Conservation (phyloP, 2,888 invertebrate genomes). For the Pandemis heparana region DNA sequence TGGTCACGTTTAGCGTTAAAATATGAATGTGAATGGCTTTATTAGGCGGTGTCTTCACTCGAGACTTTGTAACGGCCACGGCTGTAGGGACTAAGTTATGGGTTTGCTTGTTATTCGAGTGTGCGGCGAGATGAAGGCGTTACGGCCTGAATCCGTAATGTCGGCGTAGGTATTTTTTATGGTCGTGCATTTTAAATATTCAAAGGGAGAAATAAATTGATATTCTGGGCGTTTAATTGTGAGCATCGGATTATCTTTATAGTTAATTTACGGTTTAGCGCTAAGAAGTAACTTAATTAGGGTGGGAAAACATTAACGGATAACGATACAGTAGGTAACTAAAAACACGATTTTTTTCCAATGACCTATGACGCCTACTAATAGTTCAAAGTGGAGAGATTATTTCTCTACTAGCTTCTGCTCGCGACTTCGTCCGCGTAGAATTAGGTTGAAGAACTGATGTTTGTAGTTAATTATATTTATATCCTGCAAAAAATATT, state of each 20-base stretch:
- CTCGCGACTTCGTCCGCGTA: no score
- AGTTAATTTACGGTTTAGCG: constrained; percentile 38
- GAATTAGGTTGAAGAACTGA: no score
- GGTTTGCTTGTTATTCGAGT: constrained; percentile 70
- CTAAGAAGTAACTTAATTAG: constrained; percentile 40
- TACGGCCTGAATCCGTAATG: constrained; percentile 73
- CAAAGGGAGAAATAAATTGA: constrained; percentile 50
- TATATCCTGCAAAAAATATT: no score
- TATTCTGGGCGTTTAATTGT: constrained; percentile 43
- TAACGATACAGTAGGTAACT: no score
- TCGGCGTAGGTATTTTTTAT: constrained; percentile 64
- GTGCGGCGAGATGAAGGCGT: constrained; percentile 79
- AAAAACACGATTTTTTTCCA: no score
- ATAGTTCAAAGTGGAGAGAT: no score
- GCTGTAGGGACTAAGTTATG: constrained; percentile 78
- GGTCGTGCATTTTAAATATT: constrained; percentile 54
- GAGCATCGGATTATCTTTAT: constrained; percentile 42
- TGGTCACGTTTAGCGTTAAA: constrained; percentile 77
- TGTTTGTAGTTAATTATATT: no score
- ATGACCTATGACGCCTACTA: no score
- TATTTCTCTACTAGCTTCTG: neutral
- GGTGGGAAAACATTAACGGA: constrained; percentile 11
- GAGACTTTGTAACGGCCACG: constrained; percentile 68
- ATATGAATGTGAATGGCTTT: constrained; percentile 78
- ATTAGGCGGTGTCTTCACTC: constrained; percentile 70